Base-by-base conservation (phyloP, 2,888 invertebrate species). In the Habrosyne pyritoides region DNA sequence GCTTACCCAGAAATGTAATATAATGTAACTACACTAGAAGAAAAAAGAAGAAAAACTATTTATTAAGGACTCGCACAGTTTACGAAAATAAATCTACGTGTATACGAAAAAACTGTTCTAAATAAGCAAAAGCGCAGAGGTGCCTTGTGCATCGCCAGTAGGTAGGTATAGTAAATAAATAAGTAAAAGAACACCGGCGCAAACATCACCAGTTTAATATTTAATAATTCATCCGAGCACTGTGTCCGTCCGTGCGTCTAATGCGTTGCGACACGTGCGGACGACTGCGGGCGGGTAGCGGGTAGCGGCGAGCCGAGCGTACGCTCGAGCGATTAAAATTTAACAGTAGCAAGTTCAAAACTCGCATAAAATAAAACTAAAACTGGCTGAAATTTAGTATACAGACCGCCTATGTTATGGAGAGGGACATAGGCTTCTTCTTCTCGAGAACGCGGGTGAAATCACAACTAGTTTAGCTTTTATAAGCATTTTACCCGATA, bases 211-310 rank as follows among this genome's bases (percentile, higher is more conserved):
- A 62, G 71, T 77, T 80, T 83, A 81, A 84, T 86, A 85, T 88
- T 85, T 83, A 85, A 85, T 87, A 86, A 87, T 82, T 86, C 84
- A 86, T 75, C 83, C 86, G 86, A 78, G 81, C 83, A 75, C 67
- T 71, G 77, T 60, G 82, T 66, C 66, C 78, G 78, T 69, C 75
- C 83, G 84, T 70, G 83, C 88, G 84, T 71, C 68, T 87, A 87
- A 91, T 84, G 69, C 66, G 80, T 75, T 74, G 64, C 75, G 90
- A 89, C 89, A 79, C 70, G 61, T 51, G 55, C 18, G 55, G 57
- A 52, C 33, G 56, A 66, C 53, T 70, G 63, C 8, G 0, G 63
- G 77, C 73, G 73, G 61, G 3, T 10, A 73, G 70, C 67, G 68
- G 62, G 54, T 47, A 57, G 66, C 59, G 59, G 53, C 33, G 18